Conservation (phyloP, 2,797 vertebrate species). For the Leuciscus waleckii region DNA sequence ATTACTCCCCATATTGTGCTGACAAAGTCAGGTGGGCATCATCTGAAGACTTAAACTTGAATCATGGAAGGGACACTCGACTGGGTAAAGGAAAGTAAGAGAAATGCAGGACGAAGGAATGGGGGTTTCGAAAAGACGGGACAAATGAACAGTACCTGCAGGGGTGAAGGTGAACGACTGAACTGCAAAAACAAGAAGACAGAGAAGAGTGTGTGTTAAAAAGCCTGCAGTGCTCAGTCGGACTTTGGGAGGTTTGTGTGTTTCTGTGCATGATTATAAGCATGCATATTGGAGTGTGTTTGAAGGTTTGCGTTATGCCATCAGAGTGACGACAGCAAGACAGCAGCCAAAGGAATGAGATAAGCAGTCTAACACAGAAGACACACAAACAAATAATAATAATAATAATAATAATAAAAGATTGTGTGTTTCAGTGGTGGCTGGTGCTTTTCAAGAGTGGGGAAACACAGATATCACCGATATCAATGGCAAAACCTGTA, state of each 20-base stretch:
- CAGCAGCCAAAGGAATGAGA: slow-evolving; percentile 57
- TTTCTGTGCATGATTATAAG: slow-evolving; percentile 54
- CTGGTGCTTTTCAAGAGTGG: neutral
- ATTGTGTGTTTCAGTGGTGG: slow-evolving; percentile 1
- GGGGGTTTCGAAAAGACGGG: slow-evolving; percentile 74
- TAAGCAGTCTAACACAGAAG: slow-evolving; percentile 56
- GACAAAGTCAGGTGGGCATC: slow-evolving; percentile 37
- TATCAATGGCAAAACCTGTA: neutral
- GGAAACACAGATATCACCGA: neutral
- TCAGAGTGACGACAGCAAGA: slow-evolving; percentile 64
- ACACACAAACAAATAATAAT: slow-evolving; percentile 27
- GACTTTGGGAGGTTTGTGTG: slow-evolving; percentile 63
- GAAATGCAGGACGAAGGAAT: slow-evolving; percentile 54
- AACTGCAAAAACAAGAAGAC: slow-evolving; percentile 94
- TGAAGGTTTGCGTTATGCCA: slow-evolving; percentile 27
- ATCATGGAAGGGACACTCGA: slow-evolving; percentile 50
- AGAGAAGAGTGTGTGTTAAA: slow-evolving; percentile 86
- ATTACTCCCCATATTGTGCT: neutral
- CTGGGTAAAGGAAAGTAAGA: slow-evolving; percentile 43
- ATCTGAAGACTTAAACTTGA: slow-evolving; percentile 22
- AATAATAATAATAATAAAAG: neutral
- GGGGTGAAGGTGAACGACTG: slow-evolving; percentile 93
- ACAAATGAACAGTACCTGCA: slow-evolving; percentile 92
- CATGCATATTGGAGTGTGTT: slow-evolving; percentile 29
- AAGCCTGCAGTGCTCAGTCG: slow-evolving; percentile 72